A percentile compares a stretch with the other conserved stretches of the same genome.
Conservation (phyloP, 2,888 invertebrate species). For the Margaritifera margaritifera region DNA sequence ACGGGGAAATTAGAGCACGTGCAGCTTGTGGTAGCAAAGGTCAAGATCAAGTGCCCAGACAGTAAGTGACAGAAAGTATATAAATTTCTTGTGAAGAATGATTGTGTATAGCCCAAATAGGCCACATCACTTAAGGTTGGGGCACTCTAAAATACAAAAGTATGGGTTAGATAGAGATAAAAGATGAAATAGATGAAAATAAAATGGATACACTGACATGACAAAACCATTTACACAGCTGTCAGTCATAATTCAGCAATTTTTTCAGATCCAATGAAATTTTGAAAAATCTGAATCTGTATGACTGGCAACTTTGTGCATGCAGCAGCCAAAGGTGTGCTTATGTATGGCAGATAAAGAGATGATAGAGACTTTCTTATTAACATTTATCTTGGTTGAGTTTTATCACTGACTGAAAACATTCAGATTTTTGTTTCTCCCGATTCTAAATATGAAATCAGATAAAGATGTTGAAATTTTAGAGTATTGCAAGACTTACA, state of each 20-base stretch:
- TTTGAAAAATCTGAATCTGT: too few relatives aligned
- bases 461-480: too few relatives aligned
- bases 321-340: too few relatives aligned
- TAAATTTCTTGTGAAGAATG: slow-evolving; percentile 1
- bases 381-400: too few relatives aligned
- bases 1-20: slow-evolving; percentile 43
- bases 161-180: background rate
- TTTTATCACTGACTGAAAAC: too few relatives aligned
- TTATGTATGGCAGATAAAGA: too few relatives aligned
- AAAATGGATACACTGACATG: background rate
- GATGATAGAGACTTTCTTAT: too few relatives aligned
- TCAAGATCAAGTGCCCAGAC: slow-evolving; percentile 15
- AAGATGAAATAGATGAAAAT: background rate
- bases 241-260: background rate
- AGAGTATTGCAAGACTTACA: too few relatives aligned
- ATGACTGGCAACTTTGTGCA: too few relatives aligned
- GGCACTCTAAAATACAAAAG: slow-evolving; percentile 6
- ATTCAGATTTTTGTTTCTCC: too few relatives aligned
- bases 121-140: slow-evolving; percentile 9
- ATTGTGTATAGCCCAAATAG: background rate
- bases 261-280: too few relatives aligned
- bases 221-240: background rate
- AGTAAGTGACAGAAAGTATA: slow-evolving; percentile 16
- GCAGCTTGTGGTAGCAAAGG: slow-evolving; percentile 11
- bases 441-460: too few relatives aligned